These are phyloP conservation scores for Quiscalus mexicanus DNA, from an alignment of 2,113 vertebrate species.

Conservation along the genomic window DNA sequence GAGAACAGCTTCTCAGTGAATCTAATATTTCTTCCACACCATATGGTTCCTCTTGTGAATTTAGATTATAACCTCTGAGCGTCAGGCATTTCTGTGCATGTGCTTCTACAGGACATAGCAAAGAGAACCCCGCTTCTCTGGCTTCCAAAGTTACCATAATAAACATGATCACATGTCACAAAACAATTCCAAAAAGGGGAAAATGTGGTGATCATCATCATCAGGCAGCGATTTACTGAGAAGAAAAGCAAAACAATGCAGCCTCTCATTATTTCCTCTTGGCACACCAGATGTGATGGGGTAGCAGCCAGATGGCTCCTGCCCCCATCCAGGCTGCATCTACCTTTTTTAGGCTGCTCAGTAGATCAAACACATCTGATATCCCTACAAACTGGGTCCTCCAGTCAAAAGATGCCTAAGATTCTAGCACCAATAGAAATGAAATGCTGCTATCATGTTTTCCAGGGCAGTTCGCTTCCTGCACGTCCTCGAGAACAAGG, in stretches of 20 bases:
- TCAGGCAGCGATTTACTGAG: not conserved
- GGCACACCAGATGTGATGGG: slow-evolving; percentile 44
- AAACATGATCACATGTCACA: not conserved
- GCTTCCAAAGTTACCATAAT: not conserved
- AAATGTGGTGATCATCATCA: slow-evolving; percentile 38
- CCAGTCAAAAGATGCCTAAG: not conserved
- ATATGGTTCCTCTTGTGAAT: not conserved
- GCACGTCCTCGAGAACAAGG: accelerated
- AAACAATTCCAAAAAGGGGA: not conserved
- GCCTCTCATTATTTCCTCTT: slow-evolving; percentile 42
- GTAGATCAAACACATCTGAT: not conserved
- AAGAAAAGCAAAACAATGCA: slow-evolving; percentile 47
- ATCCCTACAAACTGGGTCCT: not conserved
- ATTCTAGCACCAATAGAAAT: not conserved
- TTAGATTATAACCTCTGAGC: not conserved
- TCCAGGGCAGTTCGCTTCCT: not conserved
- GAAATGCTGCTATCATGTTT: not conserved
- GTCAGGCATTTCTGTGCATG: not conserved
- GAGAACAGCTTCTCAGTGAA: not conserved
- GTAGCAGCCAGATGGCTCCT: slow-evolving; percentile 60
- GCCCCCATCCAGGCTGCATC: not conserved
- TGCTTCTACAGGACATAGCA: not conserved
- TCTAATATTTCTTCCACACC: not conserved
- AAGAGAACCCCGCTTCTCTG: not conserved
- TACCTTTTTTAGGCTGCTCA: not conserved